Conservation (phyloP, 1,140 invertebrate genomes). For the Hestina assimilis region DNA sequence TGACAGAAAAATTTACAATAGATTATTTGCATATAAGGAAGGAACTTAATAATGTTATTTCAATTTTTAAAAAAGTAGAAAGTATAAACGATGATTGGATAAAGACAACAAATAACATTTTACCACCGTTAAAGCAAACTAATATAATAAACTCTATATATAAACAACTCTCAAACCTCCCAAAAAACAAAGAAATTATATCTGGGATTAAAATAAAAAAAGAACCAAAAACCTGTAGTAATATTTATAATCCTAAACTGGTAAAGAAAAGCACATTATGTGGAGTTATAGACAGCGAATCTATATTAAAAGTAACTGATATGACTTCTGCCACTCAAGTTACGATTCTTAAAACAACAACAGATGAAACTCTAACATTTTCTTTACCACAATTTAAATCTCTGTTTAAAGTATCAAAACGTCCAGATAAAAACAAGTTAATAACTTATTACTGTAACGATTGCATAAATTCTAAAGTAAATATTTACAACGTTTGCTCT, state of each 20-base stretch:
- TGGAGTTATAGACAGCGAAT: slow-evolving; percentile 63
- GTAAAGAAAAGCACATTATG: slow-evolving; percentile 53
- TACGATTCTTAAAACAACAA: slow-evolving; percentile 7
- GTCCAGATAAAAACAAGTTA: slow-evolving; percentile 33
- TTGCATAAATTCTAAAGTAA: slow-evolving; percentile 25
- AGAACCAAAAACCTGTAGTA: slow-evolving; percentile 33
- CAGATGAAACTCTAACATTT: slow-evolving; percentile 35
- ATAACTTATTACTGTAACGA: slow-evolving; percentile 50
- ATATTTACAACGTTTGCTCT: neutral
- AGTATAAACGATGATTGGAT: no score
- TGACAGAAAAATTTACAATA: slow-evolving; percentile 43
- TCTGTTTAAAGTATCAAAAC: slow-evolving; percentile 33
- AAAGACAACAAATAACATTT: slow-evolving; percentile 1
- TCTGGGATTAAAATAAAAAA: slow-evolving; percentile 49
- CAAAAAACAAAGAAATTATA: slow-evolving; percentile 27
- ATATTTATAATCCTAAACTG: slow-evolving; percentile 35
- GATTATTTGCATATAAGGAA: slow-evolving; percentile 34
- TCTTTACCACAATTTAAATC: slow-evolving; percentile 48
- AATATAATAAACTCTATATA: slow-evolving; percentile 39
- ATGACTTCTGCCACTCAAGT: slow-evolving; percentile 43
- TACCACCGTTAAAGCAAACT: no score
- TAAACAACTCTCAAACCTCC: slow-evolving; percentile 42
- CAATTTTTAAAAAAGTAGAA: no score
- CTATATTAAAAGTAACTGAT: slow-evolving; percentile 59
- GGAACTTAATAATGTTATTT: no score